phyloP scores from a whole-genome alignment of 2,113 vertebrate genomes.

The Dissostichus mawsoni region DNA sequence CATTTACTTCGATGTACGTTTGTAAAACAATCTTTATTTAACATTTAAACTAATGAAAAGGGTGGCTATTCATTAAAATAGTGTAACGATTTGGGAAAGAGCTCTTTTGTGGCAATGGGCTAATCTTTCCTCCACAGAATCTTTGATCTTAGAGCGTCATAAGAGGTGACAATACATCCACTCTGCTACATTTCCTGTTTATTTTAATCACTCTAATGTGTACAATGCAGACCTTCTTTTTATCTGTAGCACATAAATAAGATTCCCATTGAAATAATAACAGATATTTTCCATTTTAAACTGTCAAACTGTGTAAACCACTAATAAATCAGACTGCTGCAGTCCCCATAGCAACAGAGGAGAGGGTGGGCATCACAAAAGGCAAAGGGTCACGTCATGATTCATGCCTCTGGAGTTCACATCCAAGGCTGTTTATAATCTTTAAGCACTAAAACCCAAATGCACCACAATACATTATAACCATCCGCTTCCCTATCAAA shows the following conservation, averaged over 20 bases:
- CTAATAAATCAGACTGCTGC: conserved; percentile 76
- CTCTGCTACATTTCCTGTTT: not conserved
- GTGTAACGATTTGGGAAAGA: not conserved
- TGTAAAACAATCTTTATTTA: not conserved
- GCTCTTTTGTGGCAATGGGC: not conserved
- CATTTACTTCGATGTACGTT: not conserved
- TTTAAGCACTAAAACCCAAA: conserved; percentile 22
- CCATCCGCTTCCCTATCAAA: not conserved
- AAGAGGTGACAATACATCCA: not conserved
- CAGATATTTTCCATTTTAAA: not conserved
- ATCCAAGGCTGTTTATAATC: not conserved
- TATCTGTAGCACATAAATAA: not conserved
- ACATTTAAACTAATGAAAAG: not conserved
- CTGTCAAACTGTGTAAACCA: conserved; percentile 46
- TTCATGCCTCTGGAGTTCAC: not conserved
- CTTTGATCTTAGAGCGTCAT: conserved; percentile 42
- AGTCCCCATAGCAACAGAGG: conserved; percentile 87
- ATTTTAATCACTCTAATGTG: not conserved
- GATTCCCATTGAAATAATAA: not conserved
- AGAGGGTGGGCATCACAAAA: conserved; percentile 62
- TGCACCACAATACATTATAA: conserved; percentile 1
- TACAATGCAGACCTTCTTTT: not conserved
- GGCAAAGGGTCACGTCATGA: conserved; percentile 6
- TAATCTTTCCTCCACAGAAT: conserved; percentile 30
- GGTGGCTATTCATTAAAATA: not conserved